phyloP scores from a whole-genome alignment of 2,113 vertebrate species.

The Colinus virginianus region DNA sequence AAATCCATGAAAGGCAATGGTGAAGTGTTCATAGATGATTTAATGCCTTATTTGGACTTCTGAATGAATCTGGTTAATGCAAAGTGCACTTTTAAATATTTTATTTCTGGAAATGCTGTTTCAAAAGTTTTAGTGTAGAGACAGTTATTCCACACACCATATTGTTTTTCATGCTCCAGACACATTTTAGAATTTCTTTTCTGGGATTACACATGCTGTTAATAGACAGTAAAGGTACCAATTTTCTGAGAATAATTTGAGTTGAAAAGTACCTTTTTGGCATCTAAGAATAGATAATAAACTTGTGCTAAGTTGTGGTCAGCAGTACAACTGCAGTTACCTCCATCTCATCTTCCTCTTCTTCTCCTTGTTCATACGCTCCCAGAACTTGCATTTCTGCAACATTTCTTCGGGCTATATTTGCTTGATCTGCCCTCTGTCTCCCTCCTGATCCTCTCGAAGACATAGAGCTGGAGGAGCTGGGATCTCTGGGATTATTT shows the following conservation, averaged over 20 bases:
- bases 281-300: background rate
- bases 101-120: background rate
- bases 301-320: background rate
- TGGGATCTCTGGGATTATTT: slow-evolving; percentile 93
- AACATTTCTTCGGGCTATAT: slow-evolving; percentile 87
- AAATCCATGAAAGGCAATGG: background rate
- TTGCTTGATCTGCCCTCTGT: slow-evolving; percentile 89
- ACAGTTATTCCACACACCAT: background rate
- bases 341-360: slow-evolving; percentile 93
- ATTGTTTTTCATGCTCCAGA: background rate
- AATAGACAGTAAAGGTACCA: background rate
- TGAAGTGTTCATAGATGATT: background rate
- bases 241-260: background rate
- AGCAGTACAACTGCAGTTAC: slow-evolving; percentile 69
- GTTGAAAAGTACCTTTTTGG: background rate
- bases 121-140: background rate
- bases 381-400: slow-evolving; percentile 90
- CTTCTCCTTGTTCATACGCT: slow-evolving; percentile 88
- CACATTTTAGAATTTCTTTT: background rate
- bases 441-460: slow-evolving; percentile 94
- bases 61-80: background rate
- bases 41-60: background rate
- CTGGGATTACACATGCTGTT: background rate
- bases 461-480: slow-evolving; percentile 98
- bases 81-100: background rate